phyloP scores from a whole-genome alignment of 2,888 invertebrate species.

The Cryptus armator region DNA sequence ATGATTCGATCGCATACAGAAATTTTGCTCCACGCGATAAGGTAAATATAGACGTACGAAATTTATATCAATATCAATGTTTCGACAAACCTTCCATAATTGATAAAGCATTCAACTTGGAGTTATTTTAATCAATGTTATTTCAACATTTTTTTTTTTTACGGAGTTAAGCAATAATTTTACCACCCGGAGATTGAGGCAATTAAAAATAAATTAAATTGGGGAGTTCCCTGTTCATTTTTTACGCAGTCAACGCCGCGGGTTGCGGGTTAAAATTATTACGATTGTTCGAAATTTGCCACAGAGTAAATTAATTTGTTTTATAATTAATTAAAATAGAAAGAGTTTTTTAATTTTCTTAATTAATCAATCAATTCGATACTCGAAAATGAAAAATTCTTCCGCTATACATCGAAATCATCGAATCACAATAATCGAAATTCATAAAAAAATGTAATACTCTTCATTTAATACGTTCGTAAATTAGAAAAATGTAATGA shows the following conservation, averaged over 20 bases:
- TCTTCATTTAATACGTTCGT: neutral
- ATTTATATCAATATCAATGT: neutral
- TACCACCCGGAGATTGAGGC: neutral
- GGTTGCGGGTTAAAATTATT: no score
- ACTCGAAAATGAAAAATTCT: no score
- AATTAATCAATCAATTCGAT: neutral
- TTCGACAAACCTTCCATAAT: no score
- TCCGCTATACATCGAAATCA: neutral
- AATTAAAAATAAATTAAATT: neutral
- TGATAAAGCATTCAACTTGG: neutral
- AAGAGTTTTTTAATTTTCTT: neutral
- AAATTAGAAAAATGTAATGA: neutral
- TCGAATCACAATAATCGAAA: neutral
- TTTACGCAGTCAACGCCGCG: no score
- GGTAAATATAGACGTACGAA: neutral
- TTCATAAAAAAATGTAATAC: neutral
- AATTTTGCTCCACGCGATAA: neutral
- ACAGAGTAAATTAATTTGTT: no score
- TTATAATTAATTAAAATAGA: no score
- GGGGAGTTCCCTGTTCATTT: no score
- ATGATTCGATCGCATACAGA: neutral
- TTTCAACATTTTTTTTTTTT: neutral
- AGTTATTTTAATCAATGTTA: constrained; percentile 28
- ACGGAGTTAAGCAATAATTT: neutral
- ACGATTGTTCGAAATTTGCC: no score